Evolutionary conservation across 2,888 invertebrate species (phyloP).

Genomic region (Eremobia ochroleuca): DNA sequence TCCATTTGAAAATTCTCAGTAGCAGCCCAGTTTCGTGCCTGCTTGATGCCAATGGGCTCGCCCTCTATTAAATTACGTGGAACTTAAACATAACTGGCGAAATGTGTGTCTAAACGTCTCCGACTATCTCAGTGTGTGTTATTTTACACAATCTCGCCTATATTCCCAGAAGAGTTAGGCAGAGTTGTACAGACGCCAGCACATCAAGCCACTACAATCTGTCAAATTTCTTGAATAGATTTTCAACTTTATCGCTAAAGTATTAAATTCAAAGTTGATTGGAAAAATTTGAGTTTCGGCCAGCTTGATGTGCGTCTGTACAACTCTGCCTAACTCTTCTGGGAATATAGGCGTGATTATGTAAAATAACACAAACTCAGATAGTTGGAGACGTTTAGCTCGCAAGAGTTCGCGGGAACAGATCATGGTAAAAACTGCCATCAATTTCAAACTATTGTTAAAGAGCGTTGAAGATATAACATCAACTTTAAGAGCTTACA

Average conservation of each 20-base stretch:
- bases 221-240: no score
- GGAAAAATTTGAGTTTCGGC: no score
- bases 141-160: neutral
- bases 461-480: conserved; percentile 16
- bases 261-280: no score
- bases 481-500: conserved; percentile 40
- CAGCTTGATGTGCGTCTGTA: no score
- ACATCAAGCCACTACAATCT: no score
- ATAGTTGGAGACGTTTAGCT: neutral
- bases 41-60: neutral
- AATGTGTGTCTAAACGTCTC: neutral
- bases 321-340: neutral
- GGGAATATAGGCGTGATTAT: no score
- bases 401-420: conserved; percentile 23
- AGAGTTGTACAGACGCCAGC: no score
- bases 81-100: neutral
- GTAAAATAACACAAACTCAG: neutral
- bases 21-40: neutral
- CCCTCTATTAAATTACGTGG: neutral
- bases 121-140: neutral
- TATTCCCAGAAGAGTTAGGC: neutral
- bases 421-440: conserved; percentile 16
- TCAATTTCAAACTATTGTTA: conserved; percentile 24
- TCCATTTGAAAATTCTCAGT: neutral
- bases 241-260: no score